phyloP scores from a whole-genome alignment of 2,888 invertebrate genomes.

The Embidobia sp. region DNA sequence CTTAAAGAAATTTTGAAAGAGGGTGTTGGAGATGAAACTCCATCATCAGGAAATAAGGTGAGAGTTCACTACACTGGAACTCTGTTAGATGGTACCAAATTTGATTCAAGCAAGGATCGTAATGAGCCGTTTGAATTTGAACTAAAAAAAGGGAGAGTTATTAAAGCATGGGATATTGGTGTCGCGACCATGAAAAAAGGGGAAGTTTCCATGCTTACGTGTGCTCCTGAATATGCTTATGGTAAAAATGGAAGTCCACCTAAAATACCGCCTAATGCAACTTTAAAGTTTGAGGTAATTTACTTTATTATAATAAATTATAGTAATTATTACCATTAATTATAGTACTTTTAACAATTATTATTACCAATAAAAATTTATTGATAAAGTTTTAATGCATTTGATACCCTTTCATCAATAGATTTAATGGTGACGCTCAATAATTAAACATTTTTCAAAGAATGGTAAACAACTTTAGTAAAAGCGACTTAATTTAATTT shows the following conservation, averaged over 20 bases:
- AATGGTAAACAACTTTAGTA: no score
- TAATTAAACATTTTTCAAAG: no score
- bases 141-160: slow-evolving; percentile 92
- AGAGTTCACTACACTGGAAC: slow-evolving; percentile 95
- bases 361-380: no score
- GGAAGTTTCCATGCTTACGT: slow-evolving; percentile 91
- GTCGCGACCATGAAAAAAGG: slow-evolving; percentile 96
- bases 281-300: slow-evolving; percentile 92
- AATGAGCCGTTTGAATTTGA: slow-evolving; percentile 93
- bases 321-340: no score
- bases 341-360: no score
- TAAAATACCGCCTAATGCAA: slow-evolving; percentile 93
- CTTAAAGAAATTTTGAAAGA: slow-evolving; percentile 89
- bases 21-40: slow-evolving; percentile 89
- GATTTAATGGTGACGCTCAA: no score
- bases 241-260: slow-evolving; percentile 92
- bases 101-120: slow-evolving; percentile 94
- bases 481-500: no score
- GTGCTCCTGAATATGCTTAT: slow-evolving; percentile 95
- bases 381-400: no score
- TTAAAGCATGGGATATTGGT: slow-evolving; percentile 97
- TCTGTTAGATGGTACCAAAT: slow-evolving; percentile 92
- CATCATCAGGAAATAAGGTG: slow-evolving; percentile 88
- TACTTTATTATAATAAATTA: background rate
- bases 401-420: no score